Evolutionary conservation across 2,888 invertebrate genomes (phyloP).

Genomic region (Archips crataeganus): DNA sequence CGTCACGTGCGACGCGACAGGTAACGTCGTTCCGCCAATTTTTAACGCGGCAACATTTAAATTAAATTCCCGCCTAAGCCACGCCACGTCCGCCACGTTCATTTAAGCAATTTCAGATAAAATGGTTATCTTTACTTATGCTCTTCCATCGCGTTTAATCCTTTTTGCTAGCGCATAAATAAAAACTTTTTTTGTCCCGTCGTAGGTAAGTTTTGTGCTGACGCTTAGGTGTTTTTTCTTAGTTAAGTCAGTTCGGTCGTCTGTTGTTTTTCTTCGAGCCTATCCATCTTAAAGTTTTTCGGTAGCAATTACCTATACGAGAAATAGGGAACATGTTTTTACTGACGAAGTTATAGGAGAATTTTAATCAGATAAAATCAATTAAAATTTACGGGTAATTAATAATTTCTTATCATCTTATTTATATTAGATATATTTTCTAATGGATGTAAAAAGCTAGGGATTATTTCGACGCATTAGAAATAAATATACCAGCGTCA

Average conservation of each 20-base stretch:
- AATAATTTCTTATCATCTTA: too few relatives aligned
- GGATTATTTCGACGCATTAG: too few relatives aligned
- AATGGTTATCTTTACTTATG: slow-evolving; percentile 69
- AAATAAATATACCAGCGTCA: too few relatives aligned
- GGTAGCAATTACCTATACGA: slow-evolving; percentile 27
- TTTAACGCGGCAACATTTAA: slow-evolving; percentile 80
- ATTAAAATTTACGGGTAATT: too few relatives aligned
- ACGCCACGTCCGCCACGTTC: slow-evolving; percentile 57
- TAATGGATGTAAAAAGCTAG: too few relatives aligned
- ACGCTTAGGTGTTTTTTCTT: slow-evolving; percentile 34
- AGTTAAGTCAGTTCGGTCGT: slow-evolving; percentile 28
- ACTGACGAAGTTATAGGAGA: neutral
- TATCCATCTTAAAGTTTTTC: slow-evolving; percentile 38
- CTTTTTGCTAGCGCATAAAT: slow-evolving; percentile 39
- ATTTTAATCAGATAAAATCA: too few relatives aligned
- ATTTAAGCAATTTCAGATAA: slow-evolving; percentile 76
- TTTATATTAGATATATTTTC: too few relatives aligned
- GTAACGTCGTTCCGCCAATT: slow-evolving; percentile 74
- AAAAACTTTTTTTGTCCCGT: slow-evolving; percentile 28
- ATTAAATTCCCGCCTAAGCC: slow-evolving; percentile 70
- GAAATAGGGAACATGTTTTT: slow-evolving; percentile 4
- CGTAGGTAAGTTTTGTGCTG: slow-evolving; percentile 38
- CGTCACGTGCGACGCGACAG: slow-evolving; percentile 59
- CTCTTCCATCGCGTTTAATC: slow-evolving; percentile 45
- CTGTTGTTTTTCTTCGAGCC: slow-evolving; percentile 18